phyloP scores from a whole-genome alignment of 2,888 invertebrate species.

The Palloptera scutellata region DNA sequence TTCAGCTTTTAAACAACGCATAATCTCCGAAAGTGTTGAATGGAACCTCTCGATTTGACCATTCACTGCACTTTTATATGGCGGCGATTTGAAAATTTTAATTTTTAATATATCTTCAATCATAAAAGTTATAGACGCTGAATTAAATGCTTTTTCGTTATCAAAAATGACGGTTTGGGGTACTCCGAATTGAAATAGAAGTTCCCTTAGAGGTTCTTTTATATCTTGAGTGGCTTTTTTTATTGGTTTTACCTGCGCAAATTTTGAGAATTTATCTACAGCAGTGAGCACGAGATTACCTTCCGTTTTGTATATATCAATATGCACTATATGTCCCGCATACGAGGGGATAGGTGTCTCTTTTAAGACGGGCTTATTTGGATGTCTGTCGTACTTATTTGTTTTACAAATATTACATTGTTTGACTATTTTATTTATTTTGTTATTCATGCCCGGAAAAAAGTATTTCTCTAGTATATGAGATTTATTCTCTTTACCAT shows the following conservation, averaged over 20 bases:
- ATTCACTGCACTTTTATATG: no score
- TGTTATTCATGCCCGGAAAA: constrained; percentile 21
- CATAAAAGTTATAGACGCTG: constrained; percentile 15
- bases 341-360: constrained; percentile 35
- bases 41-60: no score
- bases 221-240: constrained; percentile 31
- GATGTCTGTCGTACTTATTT: constrained; percentile 39
- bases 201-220: constrained; percentile 29
- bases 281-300: constrained; percentile 26
- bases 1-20: no score
- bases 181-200: constrained; percentile 36
- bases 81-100: no score
- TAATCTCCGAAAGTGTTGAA: constrained; percentile 19
- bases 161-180: constrained; percentile 19
- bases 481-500: constrained; percentile 5
- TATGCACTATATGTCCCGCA: constrained; percentile 35
- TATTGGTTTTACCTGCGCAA: constrained; percentile 23
- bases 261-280: constrained; percentile 37
- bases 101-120: constrained; percentile 14
- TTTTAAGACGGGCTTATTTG: constrained; percentile 26
- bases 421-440: no score
- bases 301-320: constrained; percentile 36
- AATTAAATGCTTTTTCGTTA: constrained; percentile 23
- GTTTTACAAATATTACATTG: constrained; percentile 33
- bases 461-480: no score